Evolutionary conservation across 2,113 vertebrate genomes (phyloP).

Genomic region (Merops nubicus): DNA sequence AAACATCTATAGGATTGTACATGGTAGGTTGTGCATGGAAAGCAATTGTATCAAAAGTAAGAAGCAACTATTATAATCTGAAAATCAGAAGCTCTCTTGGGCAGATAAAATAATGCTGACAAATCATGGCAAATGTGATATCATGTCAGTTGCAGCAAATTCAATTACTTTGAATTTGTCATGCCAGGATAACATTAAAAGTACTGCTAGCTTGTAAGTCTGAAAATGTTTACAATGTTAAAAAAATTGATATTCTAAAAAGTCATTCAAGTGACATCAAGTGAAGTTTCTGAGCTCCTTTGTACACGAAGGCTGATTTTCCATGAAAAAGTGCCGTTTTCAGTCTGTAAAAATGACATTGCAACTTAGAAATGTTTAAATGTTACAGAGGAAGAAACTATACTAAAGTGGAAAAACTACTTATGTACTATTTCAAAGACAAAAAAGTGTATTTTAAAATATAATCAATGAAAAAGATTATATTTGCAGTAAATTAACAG

Average conservation of each 20-base stretch:
- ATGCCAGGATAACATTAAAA: not conserved
- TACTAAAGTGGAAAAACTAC: not conserved
- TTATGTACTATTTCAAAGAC: not conserved
- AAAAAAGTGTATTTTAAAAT: not conserved
- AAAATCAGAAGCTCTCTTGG: not conserved
- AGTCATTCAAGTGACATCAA: not conserved
- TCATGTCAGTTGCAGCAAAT: not conserved
- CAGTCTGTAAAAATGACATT: not conserved
- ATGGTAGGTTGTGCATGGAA: not conserved
- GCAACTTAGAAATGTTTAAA: not conserved
- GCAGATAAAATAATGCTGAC: not conserved
- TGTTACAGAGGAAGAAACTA: not conserved
- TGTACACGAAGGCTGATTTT: not conserved
- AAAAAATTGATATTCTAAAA: not conserved
- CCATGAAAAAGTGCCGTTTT: not conserved
- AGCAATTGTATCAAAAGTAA: not conserved
- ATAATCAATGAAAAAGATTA: not conserved
- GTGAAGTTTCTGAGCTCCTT: not conserved
- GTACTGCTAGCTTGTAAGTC: not conserved
- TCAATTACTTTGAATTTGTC: slow-evolving; percentile 7
- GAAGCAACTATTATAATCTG: not conserved
- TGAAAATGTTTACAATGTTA: not conserved
- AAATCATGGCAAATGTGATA: not conserved
- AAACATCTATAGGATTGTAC: not conserved
- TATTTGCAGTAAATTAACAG: not conserved